Evolutionary conservation across 2,113 vertebrate genomes (phyloP).

Genomic region (Eulemur rufifrons): DNA sequence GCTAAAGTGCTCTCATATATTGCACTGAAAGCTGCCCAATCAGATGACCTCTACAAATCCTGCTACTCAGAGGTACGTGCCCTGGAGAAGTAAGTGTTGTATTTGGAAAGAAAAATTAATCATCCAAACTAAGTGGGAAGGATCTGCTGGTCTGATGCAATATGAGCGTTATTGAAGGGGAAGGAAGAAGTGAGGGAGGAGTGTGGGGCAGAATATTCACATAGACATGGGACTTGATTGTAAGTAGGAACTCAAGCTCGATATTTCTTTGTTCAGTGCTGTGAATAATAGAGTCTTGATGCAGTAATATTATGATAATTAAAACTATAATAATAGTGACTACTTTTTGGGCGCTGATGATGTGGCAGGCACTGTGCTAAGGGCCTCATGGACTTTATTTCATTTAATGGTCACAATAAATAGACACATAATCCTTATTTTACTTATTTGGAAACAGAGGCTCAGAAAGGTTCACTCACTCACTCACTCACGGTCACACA

Average conservation of each 20-base stretch:
- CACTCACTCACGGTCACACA: not conserved
- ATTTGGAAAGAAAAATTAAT: slow-evolving; percentile 63
- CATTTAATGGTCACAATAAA: not conserved
- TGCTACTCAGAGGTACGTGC: not conserved
- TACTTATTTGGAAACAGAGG: slow-evolving; percentile 11
- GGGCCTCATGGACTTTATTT: not conserved
- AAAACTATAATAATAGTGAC: not conserved
- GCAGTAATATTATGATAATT: not conserved
- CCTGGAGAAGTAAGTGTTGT: slow-evolving; percentile 33
- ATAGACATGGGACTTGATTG: not conserved
- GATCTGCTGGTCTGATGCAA: not conserved
- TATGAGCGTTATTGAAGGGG: not conserved
- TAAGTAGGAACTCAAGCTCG: not conserved
- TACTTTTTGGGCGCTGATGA: not conserved
- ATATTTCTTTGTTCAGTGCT: not conserved
- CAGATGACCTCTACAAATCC: slow-evolving; percentile 60
- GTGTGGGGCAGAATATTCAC: not conserved
- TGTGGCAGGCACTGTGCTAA: not conserved
- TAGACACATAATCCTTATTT: not conserved
- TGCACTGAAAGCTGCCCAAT: not conserved
- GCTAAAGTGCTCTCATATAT: not conserved
- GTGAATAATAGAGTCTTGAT: not conserved
- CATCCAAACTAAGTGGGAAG: slow-evolving; percentile 51
- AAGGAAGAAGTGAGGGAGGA: not conserved
- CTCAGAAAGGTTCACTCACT: not conserved